phyloP scores from a whole-genome alignment of 2,797 vertebrate species.

The Aulostomus chinensis region DNA sequence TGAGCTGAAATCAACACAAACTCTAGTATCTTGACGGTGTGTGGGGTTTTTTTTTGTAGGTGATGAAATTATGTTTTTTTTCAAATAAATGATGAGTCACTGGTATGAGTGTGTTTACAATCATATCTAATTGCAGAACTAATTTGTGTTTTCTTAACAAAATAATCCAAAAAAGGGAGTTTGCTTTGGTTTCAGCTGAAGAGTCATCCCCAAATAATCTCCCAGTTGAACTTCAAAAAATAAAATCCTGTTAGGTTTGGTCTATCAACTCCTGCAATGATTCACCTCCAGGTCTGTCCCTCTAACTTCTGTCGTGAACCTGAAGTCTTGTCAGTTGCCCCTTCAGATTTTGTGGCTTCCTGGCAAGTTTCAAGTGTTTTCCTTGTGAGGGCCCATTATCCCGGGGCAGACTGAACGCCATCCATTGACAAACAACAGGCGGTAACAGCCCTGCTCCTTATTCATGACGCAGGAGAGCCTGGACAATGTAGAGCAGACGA shows the following conservation, averaged over 20 bases:
- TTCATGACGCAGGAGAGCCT: conserved; percentile 66
- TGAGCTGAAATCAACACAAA: no score
- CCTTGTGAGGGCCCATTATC: conserved; percentile 55
- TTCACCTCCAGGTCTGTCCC: no score
- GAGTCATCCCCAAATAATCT: background rate
- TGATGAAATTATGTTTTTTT: no score
- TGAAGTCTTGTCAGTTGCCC: conserved; percentile 25
- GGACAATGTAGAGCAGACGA: conserved; percentile 61
- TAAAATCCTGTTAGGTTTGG: no score
- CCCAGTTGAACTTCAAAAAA: background rate
- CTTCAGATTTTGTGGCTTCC: conserved; percentile 52
- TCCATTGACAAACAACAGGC: conserved; percentile 73
- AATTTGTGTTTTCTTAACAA: background rate
- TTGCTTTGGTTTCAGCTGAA: background rate
- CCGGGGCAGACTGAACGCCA: conserved; percentile 40
- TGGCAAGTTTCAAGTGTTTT: conserved; percentile 71
- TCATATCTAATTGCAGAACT: no score
- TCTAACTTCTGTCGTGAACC: conserved; percentile 1
- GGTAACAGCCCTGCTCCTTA: conserved; percentile 61
- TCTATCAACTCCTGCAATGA: no score
- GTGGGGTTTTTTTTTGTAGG: no score
- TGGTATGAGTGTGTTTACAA: no score
- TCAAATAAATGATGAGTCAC: no score
- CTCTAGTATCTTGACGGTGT: no score
- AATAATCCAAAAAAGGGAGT: no score